Base-by-base conservation (phyloP, 2,888 invertebrate genomes). In the Dynastes hyllus region DNA sequence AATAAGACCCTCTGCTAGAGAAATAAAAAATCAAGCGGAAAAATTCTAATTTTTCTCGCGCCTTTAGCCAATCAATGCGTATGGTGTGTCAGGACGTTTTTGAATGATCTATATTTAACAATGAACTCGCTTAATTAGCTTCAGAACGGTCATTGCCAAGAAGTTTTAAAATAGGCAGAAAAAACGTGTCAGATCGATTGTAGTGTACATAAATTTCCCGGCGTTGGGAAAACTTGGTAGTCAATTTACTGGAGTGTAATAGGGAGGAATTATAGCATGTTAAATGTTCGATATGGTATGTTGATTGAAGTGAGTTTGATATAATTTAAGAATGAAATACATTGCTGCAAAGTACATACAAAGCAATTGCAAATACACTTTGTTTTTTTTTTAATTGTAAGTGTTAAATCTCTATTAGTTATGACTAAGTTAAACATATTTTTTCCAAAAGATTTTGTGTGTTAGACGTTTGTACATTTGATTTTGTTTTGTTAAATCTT, bases 41-140 rank as follows among this genome's bases (percentile, higher is more conserved):
- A 32, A 63, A 11, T 63, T 29, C n/a, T 29, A 13, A 63, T 63
- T 63, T 63, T 63, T 27, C 4, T 32, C 63, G 32, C 13, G 9
- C 29, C 11, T 5, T 50, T 3, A 61, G 13, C 40, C 29, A 40
- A 75, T 75, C 71, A 37, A 53, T 71, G 51, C 8, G 22, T 27
- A 61, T 29, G 27, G 51, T 51, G 51, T 53, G 63, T 32, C 63
- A 27, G 11, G 63, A 11, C 29, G 13, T 50, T 61, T 61, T 50
- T 27, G 6, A 58, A 75, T 75, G 63, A 45, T 61, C 73, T 75
- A 75, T 75, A 75, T 75, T 75, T 75, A 75, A 75, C 73, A 61
- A 63, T 75, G 73, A 75, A 75, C 73, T 63, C 27, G 22, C 61
- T 6, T 75, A 61, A 75, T 75, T 75, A 75, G 13, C 61, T 22